Percentiles rank a stretch among this genome's conserved stretches.
Evolutionary conservation across 2,797 vertebrate genomes (phyloP).

Genomic region (Pterois miles): DNA sequence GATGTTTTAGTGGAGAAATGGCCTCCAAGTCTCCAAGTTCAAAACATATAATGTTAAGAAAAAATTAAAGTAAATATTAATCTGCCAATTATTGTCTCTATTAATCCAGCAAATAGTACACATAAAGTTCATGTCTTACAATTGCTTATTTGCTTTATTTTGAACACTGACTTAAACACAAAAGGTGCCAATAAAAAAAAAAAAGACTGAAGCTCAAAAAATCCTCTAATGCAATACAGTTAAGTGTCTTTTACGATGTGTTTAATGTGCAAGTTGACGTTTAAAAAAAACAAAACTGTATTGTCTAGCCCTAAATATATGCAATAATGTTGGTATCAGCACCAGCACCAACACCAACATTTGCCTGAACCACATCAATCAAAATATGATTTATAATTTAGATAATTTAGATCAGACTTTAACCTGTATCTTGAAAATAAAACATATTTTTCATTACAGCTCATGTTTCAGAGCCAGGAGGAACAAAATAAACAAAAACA

Average conservation of each 20-base stretch:
- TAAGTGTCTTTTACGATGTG: too few relatives aligned
- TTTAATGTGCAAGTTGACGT: too few relatives aligned
- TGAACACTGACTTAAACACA: too few relatives aligned
- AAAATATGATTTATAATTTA: too few relatives aligned
- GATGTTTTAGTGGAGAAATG: not conserved
- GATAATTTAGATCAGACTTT: not conserved
- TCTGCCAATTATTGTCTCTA: not conserved
- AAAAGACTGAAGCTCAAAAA: too few relatives aligned
- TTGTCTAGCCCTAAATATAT: not conserved
- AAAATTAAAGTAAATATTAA: not conserved
- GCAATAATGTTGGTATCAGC: not conserved
- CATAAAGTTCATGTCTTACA: not conserved
- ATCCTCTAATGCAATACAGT: too few relatives aligned
- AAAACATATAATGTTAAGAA: not conserved
- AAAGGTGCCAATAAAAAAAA: too few relatives aligned
- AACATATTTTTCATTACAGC: not conserved
- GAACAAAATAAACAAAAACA: too few relatives aligned
- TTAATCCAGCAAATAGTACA: not conserved
- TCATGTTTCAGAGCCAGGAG: not conserved
- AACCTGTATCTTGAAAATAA: not conserved
- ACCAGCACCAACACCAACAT: not conserved
- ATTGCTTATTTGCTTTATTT: not conserved
- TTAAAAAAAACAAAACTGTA: too few relatives aligned
- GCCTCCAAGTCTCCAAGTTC: not conserved
- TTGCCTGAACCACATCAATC: not conserved